Evolutionary conservation across 2,797 vertebrate species (phyloP).

Genomic region (Pogonophryne albipinna): DNA sequence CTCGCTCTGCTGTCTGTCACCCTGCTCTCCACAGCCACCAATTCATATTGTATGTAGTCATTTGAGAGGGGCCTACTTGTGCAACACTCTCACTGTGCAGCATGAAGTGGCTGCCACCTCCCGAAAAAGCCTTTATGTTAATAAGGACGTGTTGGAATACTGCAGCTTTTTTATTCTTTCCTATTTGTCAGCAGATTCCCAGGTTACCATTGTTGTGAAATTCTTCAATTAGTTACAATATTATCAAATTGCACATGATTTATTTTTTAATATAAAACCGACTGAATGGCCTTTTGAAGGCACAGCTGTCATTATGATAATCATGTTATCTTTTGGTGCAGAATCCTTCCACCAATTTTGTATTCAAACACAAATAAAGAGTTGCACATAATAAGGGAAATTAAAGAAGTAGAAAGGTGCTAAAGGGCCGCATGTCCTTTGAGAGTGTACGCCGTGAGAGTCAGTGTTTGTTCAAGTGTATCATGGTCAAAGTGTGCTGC

Average conservation of each 20-base stretch:
- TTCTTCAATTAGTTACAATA: neutral
- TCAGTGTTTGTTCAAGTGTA: conserved; percentile 18
- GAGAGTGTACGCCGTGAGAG: conserved; percentile 1
- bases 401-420: neutral
- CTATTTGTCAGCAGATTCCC: conserved; percentile 9
- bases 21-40: conserved; percentile 39
- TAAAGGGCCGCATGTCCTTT: conserved; percentile 8
- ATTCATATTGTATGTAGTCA: conserved; percentile 51
- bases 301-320: conserved; percentile 21
- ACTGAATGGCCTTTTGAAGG: conserved; percentile 19
- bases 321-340: conserved; percentile 23
- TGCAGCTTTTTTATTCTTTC: conserved; percentile 19
- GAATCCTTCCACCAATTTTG: neutral
- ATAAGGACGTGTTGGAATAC: conserved; percentile 43
- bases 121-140: conserved; percentile 45
- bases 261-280: conserved; percentile 6
- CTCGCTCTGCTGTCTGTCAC: conserved; percentile 38
- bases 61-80: conserved; percentile 63
- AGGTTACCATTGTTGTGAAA: conserved; percentile 15
- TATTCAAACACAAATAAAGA: conserved; percentile 12
- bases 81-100: conserved; percentile 24
- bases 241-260: neutral
- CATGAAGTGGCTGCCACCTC: conserved; percentile 40
- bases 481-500: conserved; percentile 35
- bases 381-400: conserved; percentile 3